phyloP scores from a whole-genome alignment of 2,113 vertebrate genomes.

The Tachuris rubrigastra region DNA sequence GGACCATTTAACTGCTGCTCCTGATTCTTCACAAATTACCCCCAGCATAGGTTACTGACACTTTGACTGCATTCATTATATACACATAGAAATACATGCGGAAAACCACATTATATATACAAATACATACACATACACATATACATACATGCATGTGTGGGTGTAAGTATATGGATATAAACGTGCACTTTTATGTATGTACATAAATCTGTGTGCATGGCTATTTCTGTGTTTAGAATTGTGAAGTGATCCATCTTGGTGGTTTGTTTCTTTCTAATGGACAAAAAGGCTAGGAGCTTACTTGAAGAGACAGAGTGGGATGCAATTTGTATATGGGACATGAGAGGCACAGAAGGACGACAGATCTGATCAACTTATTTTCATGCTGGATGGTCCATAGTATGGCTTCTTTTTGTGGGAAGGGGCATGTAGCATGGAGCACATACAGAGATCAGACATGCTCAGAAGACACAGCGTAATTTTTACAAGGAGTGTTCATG shows the following conservation, averaged over 20 bases:
- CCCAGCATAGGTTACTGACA: not conserved
- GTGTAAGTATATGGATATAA: not conserved
- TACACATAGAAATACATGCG: not conserved
- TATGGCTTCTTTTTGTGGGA: not conserved
- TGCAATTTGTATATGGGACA: not conserved
- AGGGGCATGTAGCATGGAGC: not conserved
- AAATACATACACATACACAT: too few species aligned
- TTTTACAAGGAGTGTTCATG: not conserved
- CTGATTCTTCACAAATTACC: not conserved
- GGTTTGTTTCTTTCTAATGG: not conserved
- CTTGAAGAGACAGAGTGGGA: not conserved
- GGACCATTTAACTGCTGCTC: not conserved
- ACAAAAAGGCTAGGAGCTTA: not conserved
- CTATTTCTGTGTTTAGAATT: not conserved
- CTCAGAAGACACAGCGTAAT: not conserved
- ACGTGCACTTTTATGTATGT: not conserved
- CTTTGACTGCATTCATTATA: not conserved
- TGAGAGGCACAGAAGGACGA: not conserved
- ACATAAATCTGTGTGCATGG: not conserved
- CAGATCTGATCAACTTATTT: not conserved
- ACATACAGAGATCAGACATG: not conserved
- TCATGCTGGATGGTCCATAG: not conserved
- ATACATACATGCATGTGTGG: accelerated
- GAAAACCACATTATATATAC: not conserved
- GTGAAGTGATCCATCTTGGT: not conserved